Base-by-base conservation (phyloP, 2,888 invertebrate genomes). In the Acanthacorydalis orientalis region DNA sequence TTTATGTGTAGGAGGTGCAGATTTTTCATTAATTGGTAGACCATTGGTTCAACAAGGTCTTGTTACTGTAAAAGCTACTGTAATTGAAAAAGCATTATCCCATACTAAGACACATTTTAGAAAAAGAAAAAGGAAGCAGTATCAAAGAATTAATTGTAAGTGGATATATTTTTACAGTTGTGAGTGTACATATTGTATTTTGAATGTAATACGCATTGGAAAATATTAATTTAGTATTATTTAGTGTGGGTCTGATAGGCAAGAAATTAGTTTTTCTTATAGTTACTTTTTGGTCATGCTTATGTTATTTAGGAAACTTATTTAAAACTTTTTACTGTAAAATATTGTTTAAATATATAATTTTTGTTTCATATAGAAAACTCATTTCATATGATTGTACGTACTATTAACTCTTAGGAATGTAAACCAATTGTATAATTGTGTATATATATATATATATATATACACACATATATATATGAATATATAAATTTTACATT, bases 51-150 rank as follows among this genome's bases (percentile, higher is more conserved):
- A 84, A 56, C 69, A 74, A 12, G 83, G 80, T 11, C 62, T 87
- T 42, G 82, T 86, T 0, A 69, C 75, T 53, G 74, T 92, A 0
- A 77, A 80, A 50, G 91, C 86, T 0, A 89, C 88, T 15, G 73
- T 90, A 0, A 78, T 90, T 44, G 88, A 89, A 48, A 89, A 89
- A 63, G 83, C 83, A 0, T 65, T 89, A 10, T 83, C 85, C 0
- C 83, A 86, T 57, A 86, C 84, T 2, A 80, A 80, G 63, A 80
- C 83, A 31, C 74, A 79, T 58, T 88, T 87, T 57, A 77, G 76
- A 51, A 81, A 84, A 64, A 82, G 76, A 56, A 71, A 77, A 54
- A 78, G 85, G 67, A 85, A 87, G 67, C 85, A 87, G 56, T 86
- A 69, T 57, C 76, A 75, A 67, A 75, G 83, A 54, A 78, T 84